Evolutionary conservation across 2,113 vertebrate genomes (phyloP).

Genomic region (Morone chrysops): DNA sequence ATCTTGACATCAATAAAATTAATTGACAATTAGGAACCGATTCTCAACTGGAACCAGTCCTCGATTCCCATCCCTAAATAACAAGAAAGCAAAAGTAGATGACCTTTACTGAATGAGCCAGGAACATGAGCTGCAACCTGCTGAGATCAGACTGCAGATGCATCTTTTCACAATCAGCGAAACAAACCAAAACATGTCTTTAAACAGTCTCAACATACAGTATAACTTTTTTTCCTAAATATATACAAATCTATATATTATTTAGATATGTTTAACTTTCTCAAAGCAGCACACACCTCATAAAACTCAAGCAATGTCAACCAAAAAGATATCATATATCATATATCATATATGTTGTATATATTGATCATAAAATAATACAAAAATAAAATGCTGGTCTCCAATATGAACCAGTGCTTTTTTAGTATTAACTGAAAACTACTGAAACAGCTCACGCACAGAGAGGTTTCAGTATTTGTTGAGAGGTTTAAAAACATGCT

Average conservation of each 20-base stretch:
- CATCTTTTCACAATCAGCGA: constrained; percentile 21
- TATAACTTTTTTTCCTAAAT: constrained; percentile 61
- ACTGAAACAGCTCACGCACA: constrained; percentile 79
- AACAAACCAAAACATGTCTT: constrained; percentile 65
- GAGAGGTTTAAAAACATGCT: constrained; percentile 75
- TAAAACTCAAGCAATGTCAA: constrained; percentile 26
- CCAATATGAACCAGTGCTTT: constrained; percentile 62
- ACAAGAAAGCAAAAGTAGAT: constrained; percentile 13
- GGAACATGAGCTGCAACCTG: background rate
- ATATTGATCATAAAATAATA: constrained; percentile 67
- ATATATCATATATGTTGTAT: constrained; percentile 37
- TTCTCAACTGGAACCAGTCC: too few species aligned
- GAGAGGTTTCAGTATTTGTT: constrained; percentile 74
- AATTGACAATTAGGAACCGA: too few species aligned
- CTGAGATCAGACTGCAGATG: constrained; percentile 37
- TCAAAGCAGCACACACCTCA: constrained; percentile 58
- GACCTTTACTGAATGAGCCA: background rate
- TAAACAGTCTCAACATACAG: constrained; percentile 73
- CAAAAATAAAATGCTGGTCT: constrained; percentile 67
- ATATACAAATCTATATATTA: constrained; percentile 70
- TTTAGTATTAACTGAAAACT: constrained; percentile 52
- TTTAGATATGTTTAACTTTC: constrained; percentile 74
- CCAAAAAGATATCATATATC: too few species aligned
- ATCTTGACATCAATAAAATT: too few species aligned
- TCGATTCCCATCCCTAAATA: too few species aligned